Evolutionary conservation across 2,888 invertebrate species (phyloP).

Genomic region (Thereva nobilitata): DNA sequence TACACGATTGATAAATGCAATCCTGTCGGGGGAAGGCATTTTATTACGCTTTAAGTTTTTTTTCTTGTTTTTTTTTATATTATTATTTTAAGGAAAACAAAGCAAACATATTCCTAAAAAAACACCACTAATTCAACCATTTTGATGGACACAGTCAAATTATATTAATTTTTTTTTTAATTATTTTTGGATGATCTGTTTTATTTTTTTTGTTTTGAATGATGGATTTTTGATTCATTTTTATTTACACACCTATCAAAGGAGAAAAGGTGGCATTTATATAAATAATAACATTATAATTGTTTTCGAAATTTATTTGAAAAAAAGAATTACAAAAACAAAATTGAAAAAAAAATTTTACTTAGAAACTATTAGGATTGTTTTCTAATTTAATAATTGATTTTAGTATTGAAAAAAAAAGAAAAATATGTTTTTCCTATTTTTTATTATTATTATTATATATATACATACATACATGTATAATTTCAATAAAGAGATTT

Average conservation of each 20-base stretch:
- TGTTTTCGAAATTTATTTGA: no score
- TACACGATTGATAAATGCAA: conserved; percentile 44
- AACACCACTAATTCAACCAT: conserved; percentile 11
- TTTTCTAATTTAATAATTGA: not conserved
- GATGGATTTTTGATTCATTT: no score
- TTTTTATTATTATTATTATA: no score
- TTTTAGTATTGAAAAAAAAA: conserved; percentile 2
- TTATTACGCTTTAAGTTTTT: conserved; percentile 48
- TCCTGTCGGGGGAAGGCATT: conserved; percentile 50
- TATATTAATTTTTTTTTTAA: not conserved
- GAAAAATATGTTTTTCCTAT: conserved; percentile 4
- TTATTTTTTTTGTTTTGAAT: no score
- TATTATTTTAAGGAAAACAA: conserved; percentile 14
- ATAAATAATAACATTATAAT: no score
- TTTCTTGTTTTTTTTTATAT: conserved; percentile 25
- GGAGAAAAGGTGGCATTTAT: no score
- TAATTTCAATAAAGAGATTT: no score
- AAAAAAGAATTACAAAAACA: no score
- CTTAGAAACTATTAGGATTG: no score
- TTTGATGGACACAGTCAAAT: not conserved
- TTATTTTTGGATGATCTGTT: conserved; percentile 5
- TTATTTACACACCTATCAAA: no score
- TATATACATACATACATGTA: no score
- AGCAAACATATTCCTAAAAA: conserved; percentile 27
- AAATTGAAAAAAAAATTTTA: no score